phyloP scores from a whole-genome alignment of 2,888 invertebrate species.

The Apamea anceps region DNA sequence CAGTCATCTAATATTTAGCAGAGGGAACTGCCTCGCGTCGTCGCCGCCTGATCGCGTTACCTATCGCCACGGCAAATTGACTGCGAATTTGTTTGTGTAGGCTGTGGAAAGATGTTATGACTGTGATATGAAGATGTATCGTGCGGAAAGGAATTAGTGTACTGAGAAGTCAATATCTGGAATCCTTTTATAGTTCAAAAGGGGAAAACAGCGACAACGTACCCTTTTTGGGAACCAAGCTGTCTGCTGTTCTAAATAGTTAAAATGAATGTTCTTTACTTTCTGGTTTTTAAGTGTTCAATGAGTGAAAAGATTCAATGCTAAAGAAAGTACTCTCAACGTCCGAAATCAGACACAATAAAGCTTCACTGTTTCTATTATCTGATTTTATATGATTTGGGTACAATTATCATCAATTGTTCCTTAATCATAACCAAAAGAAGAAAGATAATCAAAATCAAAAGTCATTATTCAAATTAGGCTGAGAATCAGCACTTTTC shows the following conservation, averaged over 20 bases:
- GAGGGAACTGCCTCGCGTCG: conserved; percentile 44
- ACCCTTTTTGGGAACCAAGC: not conserved
- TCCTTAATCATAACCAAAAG: not conserved
- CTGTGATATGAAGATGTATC: not conserved
- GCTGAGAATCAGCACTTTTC: no score
- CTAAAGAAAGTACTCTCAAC: not conserved
- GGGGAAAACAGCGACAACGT: not conserved
- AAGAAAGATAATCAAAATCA: not conserved
- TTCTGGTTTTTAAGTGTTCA: not conserved
- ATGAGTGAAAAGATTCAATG: not conserved
- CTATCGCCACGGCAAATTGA: conserved; percentile 21
- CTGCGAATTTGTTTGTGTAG: conserved; percentile 21
- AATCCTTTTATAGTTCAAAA: not conserved
- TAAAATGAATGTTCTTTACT: no score
- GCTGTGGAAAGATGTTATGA: not conserved
- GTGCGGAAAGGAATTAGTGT: not conserved
- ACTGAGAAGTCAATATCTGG: not conserved
- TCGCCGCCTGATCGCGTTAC: conserved; percentile 26
- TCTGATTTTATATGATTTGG: not conserved
- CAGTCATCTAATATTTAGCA: conserved; percentile 59
- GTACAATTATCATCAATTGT: not conserved
- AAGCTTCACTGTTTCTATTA: not conserved
- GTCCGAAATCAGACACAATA: not conserved
- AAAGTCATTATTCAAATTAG: no score
- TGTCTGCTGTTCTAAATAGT: not conserved